These are phyloP conservation scores for Crossaster papposus DNA, from an alignment of 53 echinoderm and acorn worm genomes.

Conservation along the genomic window DNA sequence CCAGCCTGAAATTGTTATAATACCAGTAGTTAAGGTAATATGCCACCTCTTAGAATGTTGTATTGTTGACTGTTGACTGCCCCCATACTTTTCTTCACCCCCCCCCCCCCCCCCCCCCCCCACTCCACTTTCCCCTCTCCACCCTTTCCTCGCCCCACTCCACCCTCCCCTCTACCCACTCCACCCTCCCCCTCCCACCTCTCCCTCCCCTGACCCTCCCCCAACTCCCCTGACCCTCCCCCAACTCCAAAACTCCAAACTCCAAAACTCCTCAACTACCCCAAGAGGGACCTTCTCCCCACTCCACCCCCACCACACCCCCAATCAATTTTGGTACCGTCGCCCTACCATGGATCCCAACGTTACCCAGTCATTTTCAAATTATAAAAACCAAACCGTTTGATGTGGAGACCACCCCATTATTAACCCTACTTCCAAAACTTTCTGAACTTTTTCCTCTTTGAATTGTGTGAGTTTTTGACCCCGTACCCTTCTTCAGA, in stretches of 20 bases:
- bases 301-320: too few species aligned
- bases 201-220: too few species aligned
- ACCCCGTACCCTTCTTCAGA: not conserved
- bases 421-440: not conserved
- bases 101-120: too few species aligned
- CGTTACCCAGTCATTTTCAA: slow-evolving; percentile 21
- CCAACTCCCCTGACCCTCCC: too few species aligned
- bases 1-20: slow-evolving; percentile 57
- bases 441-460: not conserved
- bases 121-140: too few species aligned
- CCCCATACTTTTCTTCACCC: not conserved
- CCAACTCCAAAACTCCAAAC: too few species aligned
- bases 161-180: too few species aligned
- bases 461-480: not conserved
- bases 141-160: too few species aligned
- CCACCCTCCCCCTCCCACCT: too few species aligned
- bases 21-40: slow-evolving; percentile 58
- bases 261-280: too few species aligned
- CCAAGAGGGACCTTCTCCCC: too few species aligned
- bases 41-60: slow-evolving; percentile 32
- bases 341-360: slow-evolving; percentile 29
- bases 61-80: slow-evolving; percentile 7
- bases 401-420: not conserved
- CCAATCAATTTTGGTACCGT: not conserved
- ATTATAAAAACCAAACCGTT: slow-evolving; percentile 19